Evolutionary conservation across 2,797 vertebrate species (phyloP).

Genomic region (Semaprochilodus insignis): DNA sequence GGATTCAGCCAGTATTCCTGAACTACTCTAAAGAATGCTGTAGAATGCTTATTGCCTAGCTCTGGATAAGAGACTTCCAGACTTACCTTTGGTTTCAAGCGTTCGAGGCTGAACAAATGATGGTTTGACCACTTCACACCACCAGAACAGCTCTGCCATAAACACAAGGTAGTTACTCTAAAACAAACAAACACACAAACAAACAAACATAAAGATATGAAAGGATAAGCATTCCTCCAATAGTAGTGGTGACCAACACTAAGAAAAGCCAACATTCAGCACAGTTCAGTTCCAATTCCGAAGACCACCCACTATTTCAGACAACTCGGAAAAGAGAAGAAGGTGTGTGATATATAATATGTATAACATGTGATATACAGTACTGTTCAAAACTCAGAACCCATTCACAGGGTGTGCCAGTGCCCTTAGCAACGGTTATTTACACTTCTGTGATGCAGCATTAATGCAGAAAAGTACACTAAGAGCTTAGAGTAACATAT

Average conservation of each 20-base stretch:
- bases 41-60: not conserved
- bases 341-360: no score
- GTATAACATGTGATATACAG: no score
- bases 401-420: no score
- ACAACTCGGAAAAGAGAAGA: no score
- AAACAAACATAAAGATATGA: conserved; percentile 7
- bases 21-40: not conserved
- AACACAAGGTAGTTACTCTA: conserved; percentile 99
- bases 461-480: no score
- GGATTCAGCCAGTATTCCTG: no score
- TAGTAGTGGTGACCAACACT: not conserved
- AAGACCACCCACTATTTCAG: no score
- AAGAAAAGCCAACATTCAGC: not conserved
- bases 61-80: not conserved
- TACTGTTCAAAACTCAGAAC: no score
- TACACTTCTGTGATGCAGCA: no score
- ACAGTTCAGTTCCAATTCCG: not conserved
- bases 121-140: conserved; percentile 98
- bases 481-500: no score
- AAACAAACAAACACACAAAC: conserved; percentile 42
- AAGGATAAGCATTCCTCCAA: not conserved
- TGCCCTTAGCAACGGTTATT: no score
- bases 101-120: conserved; percentile 92
- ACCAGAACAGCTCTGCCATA: conserved; percentile 99
- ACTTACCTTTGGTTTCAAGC: conserved; percentile 78